These are phyloP conservation scores for Vultur gryphus DNA, from an alignment of 2,797 vertebrate genomes.

Conservation along the genomic window DNA sequence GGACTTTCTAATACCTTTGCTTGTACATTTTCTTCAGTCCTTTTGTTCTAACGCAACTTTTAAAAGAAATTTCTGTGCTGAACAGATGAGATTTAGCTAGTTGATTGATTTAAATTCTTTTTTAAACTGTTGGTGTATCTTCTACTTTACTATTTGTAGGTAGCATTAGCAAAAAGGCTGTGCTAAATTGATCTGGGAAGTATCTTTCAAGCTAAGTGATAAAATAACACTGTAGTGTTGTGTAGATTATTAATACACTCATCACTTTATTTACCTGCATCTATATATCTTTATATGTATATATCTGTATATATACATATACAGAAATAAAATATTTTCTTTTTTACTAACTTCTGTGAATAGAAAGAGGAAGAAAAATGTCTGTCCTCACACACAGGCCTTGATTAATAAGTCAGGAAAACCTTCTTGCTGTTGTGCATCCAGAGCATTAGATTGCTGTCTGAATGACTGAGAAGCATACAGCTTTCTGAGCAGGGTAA, in stretches of 20 bases:
- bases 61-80: neutral
- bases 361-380: neutral
- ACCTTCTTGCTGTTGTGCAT: neutral
- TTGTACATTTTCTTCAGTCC: neutral
- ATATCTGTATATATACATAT: accelerated
- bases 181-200: neutral
- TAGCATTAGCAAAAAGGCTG: neutral
- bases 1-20: neutral
- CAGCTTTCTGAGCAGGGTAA: neutral
- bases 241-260: neutral
- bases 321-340: neutral
- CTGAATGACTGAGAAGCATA: neutral
- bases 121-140: neutral
- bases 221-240: neutral
- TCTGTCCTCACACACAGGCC: neutral
- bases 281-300: neutral
- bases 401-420: neutral
- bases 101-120: neutral
- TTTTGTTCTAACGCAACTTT: neutral
- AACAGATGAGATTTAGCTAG: neutral
- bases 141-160: neutral
- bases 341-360: neutral
- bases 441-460: neutral
- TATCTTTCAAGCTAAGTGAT: neutral
- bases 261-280: neutral